These are phyloP conservation scores for Aurelia aurita complex sp. Pacific DNA, from an alignment of 30 jellyfish, hydroid and myxozoan species.

Conservation along the genomic window DNA sequence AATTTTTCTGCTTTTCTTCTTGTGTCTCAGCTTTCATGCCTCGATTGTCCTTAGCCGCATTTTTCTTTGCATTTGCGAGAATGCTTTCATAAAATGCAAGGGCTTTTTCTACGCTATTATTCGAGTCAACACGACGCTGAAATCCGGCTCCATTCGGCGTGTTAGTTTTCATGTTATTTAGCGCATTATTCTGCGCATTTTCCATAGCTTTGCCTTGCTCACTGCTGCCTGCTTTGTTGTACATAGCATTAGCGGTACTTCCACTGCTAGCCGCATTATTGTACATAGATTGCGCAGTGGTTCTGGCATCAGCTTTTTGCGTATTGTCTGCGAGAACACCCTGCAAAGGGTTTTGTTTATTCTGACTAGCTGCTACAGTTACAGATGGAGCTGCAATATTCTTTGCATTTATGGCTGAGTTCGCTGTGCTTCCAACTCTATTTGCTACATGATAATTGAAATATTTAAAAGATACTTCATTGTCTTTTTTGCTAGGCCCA, in stretches of 20 bases:
- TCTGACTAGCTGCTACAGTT: constrained; percentile 6
- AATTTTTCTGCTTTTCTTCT: constrained; percentile 8
- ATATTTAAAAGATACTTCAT: constrained; percentile 11
- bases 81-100: constrained; percentile 59
- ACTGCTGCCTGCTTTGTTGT: neutral
- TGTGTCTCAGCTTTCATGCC: constrained; percentile 1
- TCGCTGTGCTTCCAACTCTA: constrained; percentile 3
- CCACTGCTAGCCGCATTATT: neutral
- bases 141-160: constrained; percentile 25
- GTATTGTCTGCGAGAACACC: neutral
- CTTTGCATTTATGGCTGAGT: neutral
- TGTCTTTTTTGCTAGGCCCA: neutral
- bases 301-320: neutral
- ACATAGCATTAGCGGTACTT: neutral
- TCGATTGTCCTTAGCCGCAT: constrained; percentile 30
- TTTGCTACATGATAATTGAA: constrained; percentile 41
- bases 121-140: neutral
- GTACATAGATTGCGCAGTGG: neutral
- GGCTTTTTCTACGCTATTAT: constrained; percentile 37
- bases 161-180: neutral
- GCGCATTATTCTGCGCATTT: neutral
- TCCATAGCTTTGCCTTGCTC: neutral
- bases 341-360: neutral
- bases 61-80: constrained; percentile 45
- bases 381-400: neutral